phyloP scores from a whole-genome alignment of 2,113 vertebrate genomes.

The Cephalopterus ornatus region DNA sequence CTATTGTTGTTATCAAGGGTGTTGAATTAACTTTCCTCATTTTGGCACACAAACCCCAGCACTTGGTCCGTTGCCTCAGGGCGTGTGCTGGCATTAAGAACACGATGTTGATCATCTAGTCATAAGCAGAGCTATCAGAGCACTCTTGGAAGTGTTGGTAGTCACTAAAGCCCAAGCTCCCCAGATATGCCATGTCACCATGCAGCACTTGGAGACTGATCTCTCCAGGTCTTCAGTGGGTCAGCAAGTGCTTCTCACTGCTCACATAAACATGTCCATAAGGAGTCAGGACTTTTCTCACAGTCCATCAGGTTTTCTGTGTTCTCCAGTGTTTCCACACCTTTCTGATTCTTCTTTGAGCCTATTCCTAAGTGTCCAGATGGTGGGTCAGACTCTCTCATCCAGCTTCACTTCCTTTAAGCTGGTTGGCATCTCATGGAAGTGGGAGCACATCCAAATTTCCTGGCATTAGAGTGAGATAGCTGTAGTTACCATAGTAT shows the following conservation, averaged over 20 bases:
- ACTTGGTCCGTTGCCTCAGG: constrained; percentile 24
- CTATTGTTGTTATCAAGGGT: constrained; percentile 56
- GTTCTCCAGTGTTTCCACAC: background rate
- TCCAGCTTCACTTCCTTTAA: background rate
- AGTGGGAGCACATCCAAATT: background rate
- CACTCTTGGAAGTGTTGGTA: background rate
- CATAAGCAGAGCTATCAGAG: background rate
- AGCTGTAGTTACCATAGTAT: accelerated
- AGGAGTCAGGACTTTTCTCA: background rate
- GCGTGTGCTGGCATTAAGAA: constrained; percentile 2
- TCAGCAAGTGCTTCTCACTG: background rate
- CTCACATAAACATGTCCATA: background rate
- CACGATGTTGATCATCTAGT: background rate
- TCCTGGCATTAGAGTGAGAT: background rate
- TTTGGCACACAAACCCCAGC: constrained; percentile 47
- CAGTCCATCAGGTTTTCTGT: background rate
- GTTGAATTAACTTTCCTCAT: constrained; percentile 60
- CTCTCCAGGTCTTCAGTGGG: background rate
- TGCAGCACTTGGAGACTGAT: background rate
- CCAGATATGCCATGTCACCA: background rate
- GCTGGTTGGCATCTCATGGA: background rate
- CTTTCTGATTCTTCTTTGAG: background rate
- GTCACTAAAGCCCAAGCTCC: background rate
- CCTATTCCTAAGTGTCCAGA: accelerated
- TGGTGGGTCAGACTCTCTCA: background rate